A percentile compares a stretch with the other conserved stretches of the same genome.
These are phyloP conservation scores for Cephalopachus bancanus DNA, from an alignment of 2,797 vertebrate genomes.

Conservation along the genomic window DNA sequence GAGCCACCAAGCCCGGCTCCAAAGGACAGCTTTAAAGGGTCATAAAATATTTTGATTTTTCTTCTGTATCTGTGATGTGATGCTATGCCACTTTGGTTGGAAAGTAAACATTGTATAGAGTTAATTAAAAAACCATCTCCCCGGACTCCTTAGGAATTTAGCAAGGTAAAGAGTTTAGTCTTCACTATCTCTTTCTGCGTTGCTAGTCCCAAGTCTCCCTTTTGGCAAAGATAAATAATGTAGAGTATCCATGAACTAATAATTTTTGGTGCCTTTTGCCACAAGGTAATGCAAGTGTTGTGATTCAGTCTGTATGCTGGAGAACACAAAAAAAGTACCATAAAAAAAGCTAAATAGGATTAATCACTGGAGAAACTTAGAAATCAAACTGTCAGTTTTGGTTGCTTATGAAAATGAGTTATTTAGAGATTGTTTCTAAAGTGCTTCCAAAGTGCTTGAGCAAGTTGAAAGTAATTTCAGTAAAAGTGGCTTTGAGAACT, in stretches of 20 bases:
- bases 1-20: too few relatives aligned
- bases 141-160: too few relatives aligned
- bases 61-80: too few relatives aligned
- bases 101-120: too few relatives aligned
- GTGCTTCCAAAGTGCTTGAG: background rate
- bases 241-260: background rate
- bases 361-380: background rate
- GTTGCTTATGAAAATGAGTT: slow-evolving; percentile 40
- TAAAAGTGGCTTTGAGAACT: slow-evolving; percentile 30
- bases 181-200: background rate
- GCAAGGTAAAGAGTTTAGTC: too few relatives aligned
- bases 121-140: too few relatives aligned
- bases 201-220: background rate
- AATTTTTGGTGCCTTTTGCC: background rate
- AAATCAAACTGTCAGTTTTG: background rate
- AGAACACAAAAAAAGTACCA: background rate
- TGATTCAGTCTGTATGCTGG: background rate
- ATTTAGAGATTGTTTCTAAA: slow-evolving; percentile 24
- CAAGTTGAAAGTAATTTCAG: slow-evolving; percentile 13
- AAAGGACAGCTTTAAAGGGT: too few relatives aligned
- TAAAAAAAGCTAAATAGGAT: background rate
- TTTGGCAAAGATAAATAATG: slow-evolving; percentile 1
- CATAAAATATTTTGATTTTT: too few relatives aligned
- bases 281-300: background rate
- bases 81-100: too few relatives aligned